A percentile compares a stretch with the other conserved stretches of the same genome.
Conservation (phyloP, 1,140 invertebrate genomes). For the Myzus persicae region DNA sequence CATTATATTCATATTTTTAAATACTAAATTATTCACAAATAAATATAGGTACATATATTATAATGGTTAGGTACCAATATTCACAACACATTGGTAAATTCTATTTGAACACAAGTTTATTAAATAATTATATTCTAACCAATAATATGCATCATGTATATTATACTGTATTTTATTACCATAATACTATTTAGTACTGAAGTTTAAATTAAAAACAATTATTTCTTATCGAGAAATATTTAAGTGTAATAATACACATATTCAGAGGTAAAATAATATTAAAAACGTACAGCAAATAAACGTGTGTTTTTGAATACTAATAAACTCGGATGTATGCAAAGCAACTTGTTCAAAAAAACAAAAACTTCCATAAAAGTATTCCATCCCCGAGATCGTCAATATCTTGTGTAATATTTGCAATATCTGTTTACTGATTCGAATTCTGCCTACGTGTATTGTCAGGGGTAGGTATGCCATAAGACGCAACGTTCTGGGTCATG, state of each 20-base stretch:
- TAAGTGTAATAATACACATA: not conserved
- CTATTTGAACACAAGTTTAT: too few species aligned
- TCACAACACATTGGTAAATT: too few species aligned
- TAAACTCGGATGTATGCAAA: not conserved
- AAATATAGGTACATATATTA: too few species aligned
- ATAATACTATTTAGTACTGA: not conserved
- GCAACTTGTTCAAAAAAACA: not conserved
- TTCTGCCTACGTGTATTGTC: not conserved
- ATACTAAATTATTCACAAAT: too few species aligned
- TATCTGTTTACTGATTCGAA: constrained; percentile 29
- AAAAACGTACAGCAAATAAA: not conserved
- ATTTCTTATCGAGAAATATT: not conserved
- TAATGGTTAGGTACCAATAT: too few species aligned
- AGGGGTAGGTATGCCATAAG: too few species aligned
- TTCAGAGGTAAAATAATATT: not conserved
- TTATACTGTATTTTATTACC: not conserved
- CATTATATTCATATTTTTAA: too few species aligned
- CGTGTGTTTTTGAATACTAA: constrained; percentile 28
- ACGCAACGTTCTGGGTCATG: not conserved
- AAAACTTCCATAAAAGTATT: not conserved
- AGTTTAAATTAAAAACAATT: not conserved
- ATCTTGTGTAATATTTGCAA: not conserved
- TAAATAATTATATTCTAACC: too few species aligned
- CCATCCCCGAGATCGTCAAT: not conserved
- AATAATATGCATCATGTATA: not conserved